A percentile compares a stretch with the other conserved stretches of the same genome.
Conservation (phyloP, 2,888 invertebrate species). For the Protula sp. region DNA sequence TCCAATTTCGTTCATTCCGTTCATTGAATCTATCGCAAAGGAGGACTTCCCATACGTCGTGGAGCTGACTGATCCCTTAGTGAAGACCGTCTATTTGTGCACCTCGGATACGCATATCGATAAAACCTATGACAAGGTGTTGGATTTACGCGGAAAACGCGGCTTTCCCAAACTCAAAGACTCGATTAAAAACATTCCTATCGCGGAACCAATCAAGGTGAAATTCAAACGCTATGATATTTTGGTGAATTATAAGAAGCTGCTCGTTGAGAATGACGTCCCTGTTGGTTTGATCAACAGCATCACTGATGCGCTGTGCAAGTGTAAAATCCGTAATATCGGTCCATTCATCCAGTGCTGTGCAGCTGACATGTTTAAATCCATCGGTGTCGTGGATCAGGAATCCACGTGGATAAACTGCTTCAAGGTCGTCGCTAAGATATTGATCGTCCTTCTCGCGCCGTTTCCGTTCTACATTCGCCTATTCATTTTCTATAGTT, state of each 20-base stretch:
- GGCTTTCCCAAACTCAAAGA: constrained; percentile 18
- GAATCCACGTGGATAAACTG: constrained; percentile 21
- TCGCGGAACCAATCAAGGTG: constrained; percentile 9
- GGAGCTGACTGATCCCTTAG: constrained; percentile 25
- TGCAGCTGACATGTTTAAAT: constrained; percentile 26
- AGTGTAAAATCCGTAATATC: constrained; percentile 41
- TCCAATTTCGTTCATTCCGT: constrained; percentile 42
- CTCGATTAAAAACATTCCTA: constrained; percentile 7
- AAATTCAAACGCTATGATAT: constrained; percentile 22
- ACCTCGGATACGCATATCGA: constrained; percentile 7
- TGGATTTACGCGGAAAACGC: constrained; percentile 9
- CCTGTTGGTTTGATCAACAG: constrained; percentile 21
- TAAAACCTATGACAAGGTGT: constrained; percentile 1
- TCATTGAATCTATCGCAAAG: constrained; percentile 27
- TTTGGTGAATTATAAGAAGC: constrained; percentile 22
- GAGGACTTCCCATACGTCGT: constrained; percentile 34
- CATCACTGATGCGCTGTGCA: constrained; percentile 21
- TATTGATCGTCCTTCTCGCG: constrained; percentile 33
- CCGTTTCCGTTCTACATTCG: constrained; percentile 46
- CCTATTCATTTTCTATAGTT: constrained; percentile 41
- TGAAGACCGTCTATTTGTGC: constrained; percentile 16
- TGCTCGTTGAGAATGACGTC: constrained; percentile 25
- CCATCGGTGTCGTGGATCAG: constrained; percentile 4
- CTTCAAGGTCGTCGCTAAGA: constrained; percentile 30
- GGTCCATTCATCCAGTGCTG: constrained; percentile 46